Conservation (phyloP, 2,888 invertebrate species). For the Pyrrhia umbra region DNA sequence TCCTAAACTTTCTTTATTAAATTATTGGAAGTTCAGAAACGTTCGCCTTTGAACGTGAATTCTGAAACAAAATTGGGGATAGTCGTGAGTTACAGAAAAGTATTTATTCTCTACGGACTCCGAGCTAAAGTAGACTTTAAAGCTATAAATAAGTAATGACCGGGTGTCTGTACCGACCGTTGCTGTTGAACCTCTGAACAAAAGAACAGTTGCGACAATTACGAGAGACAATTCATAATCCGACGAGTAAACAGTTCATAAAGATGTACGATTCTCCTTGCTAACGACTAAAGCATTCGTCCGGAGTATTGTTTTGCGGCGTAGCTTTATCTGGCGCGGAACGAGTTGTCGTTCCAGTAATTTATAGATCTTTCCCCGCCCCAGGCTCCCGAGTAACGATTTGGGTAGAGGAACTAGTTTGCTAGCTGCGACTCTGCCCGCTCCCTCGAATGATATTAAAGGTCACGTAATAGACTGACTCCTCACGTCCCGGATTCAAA, state of each 20-base stretch:
- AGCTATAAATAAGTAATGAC: conserved; percentile 63
- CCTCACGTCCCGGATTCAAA: conserved; percentile 84
- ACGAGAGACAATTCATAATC: conserved; percentile 74
- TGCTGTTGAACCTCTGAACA: conserved; percentile 63
- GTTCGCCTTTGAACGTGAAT: conserved; percentile 87
- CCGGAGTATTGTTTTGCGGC: conserved; percentile 87
- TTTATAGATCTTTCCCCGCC: conserved; percentile 88
- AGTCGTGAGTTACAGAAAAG: conserved; percentile 79
- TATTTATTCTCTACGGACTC: conserved; percentile 71
- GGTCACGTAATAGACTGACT: conserved; percentile 85
- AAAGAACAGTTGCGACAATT: conserved; percentile 71
- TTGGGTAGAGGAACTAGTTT: conserved; percentile 75
- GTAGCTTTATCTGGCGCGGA: conserved; percentile 88
- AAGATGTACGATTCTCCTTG: conserved; percentile 83
- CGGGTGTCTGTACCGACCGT: conserved; percentile 43
- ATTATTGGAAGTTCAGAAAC: conserved; percentile 89
- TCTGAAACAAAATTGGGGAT: conserved; percentile 83
- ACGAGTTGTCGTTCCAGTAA: conserved; percentile 88
- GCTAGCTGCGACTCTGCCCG: conserved; percentile 69
- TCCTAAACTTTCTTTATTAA: conserved; percentile 89
- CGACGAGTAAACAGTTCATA: conserved; percentile 83
- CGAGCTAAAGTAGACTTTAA: conserved; percentile 59
- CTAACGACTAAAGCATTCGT: conserved; percentile 85
- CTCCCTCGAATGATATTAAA: conserved; percentile 82
- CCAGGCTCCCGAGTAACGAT: conserved; percentile 81